Percentiles rank a stretch among this genome's conserved stretches.
phyloP scores from a whole-genome alignment of 2,888 invertebrate species.

The Cephonodes hylas region DNA sequence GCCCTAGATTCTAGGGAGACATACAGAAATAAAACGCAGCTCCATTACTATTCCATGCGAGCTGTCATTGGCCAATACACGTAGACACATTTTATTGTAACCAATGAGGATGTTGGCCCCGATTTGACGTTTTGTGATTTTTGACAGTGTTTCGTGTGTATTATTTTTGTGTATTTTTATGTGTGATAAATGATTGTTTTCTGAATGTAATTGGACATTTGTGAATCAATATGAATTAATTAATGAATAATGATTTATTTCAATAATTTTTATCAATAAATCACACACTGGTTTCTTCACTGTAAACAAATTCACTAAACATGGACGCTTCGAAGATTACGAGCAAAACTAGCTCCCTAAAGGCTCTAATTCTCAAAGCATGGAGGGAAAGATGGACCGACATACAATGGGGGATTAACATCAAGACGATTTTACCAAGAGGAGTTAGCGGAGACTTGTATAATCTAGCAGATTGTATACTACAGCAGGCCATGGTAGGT shows the following conservation, averaged over 20 bases:
- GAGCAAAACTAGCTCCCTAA: slow-evolving; percentile 90
- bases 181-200: not conserved
- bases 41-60: no score
- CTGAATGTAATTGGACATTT: not conserved
- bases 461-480: slow-evolving; percentile 94
- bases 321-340: slow-evolving; percentile 90
- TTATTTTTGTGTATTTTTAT: not conserved
- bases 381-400: slow-evolving; percentile 98
- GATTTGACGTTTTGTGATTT: no score
- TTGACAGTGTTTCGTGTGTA: no score
- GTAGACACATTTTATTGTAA: no score
- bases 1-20: no score
- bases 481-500: slow-evolving; percentile 96
- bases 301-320: slow-evolving; percentile 40
- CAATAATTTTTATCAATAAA: not conserved
- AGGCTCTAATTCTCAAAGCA: slow-evolving; percentile 90
- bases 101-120: no score
- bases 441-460: slow-evolving; percentile 97
- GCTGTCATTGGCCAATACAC: no score
- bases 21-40: no score
- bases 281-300: not conserved
- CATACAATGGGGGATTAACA: slow-evolving; percentile 97
- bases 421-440: slow-evolving; percentile 93
- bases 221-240: not conserved
- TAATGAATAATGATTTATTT: not conserved